Base-by-base conservation (phyloP, 2,888 invertebrate genomes). In the Drosophila parthenogenetica region DNA sequence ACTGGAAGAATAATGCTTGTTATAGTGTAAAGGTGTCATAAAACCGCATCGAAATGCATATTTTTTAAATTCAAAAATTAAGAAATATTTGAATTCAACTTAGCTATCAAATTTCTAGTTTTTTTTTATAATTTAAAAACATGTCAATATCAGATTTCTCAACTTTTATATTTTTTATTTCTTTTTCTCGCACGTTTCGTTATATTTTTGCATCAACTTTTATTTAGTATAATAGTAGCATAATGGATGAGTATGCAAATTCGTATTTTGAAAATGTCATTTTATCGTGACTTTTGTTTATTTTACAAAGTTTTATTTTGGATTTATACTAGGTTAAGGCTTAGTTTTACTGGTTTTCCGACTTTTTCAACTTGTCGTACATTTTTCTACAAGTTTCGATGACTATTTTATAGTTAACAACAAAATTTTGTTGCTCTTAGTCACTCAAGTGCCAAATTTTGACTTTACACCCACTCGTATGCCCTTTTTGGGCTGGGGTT, bases 221-320 rank as follows among this genome's bases (percentile, higher is more conserved):
- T 45, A n/a, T 40, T 5, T 42, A 54, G n/a, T 17, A 5, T n/a
- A 17, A 32, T 32, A 43, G 29, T 16, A 29, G 48, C 17, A 45
- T 57, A 66, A 14, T 8, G 37, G 37, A 63, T 29, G 14, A 14
- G 7, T 37, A 73, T 76, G 59, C 55, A 51, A 59, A 64, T 59
- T 35, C 25, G 5, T 22, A 8, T 29, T 29, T 29, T 55, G 32
- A 37, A 51, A 45, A 16, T 51, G 43, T 60, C 55, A 55, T 57
- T 57, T 69, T 4, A 13, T 32, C 10, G 3, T 50, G 25, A 10
- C 55, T 54, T 49, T 62, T 32, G 19, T 29, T 54, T 70, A 42
- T 58, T 76, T 59, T 58, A 48, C 70, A 55, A 69, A n/a, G 3
- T 54, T 16, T 11, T 29, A 5, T 50, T 11, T 14, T 29, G 29